Evolutionary conservation across 2,888 invertebrate species (phyloP), one percentile per base, ranked within the genome.

Genomic region (Hydrotaea cyrtoneurina): DNA sequence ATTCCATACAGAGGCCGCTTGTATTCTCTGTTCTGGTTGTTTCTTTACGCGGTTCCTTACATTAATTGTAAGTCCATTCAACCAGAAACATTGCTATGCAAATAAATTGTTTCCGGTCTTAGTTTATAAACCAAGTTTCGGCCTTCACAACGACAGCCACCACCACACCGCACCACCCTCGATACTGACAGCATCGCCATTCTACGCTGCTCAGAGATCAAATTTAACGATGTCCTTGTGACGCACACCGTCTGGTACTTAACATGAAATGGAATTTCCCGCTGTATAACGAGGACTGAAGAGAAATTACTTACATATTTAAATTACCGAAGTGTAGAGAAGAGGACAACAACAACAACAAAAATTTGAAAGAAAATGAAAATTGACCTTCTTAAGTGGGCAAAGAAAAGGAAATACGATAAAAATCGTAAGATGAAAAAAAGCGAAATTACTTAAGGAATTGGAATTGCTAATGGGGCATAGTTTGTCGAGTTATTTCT

Each of bases 21-120:
- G 10, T 26, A 26, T 2, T 26, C 11, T 59, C 26, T 13, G 15
- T 23, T 13, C 15, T 59, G 2, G n/a, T n/a, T n/a, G n/a, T n/a
- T n/a, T 59, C 59, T 13, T 2, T 31, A 7, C 7, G 8, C 19
- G 0, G 11, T 78, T 86, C 77, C 85, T 53, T 46, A 71, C 79
- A 80, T 77, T 85, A 80, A 85, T 82, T 85, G 71, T n/a, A 71
- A 82, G 82, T 79, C 79, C 79, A 79, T 76, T 85, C 82, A 82
- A 82, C 79, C 76, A 69, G 77, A 71, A 82, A 79, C 46, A 39
- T 43, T n/a, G 79, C 79, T 82, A 81, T 74, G 85, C 76, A 85
- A 85, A 85, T 82, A 74, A 80, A 82, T 82, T 11, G 46, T 82
- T 75, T 80, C 78, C 72, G 69, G 39, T 69, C 76, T 17, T n/a